Conservation (phyloP, 64 coral and sea anemone genomes). For the Montipora sp. region DNA sequence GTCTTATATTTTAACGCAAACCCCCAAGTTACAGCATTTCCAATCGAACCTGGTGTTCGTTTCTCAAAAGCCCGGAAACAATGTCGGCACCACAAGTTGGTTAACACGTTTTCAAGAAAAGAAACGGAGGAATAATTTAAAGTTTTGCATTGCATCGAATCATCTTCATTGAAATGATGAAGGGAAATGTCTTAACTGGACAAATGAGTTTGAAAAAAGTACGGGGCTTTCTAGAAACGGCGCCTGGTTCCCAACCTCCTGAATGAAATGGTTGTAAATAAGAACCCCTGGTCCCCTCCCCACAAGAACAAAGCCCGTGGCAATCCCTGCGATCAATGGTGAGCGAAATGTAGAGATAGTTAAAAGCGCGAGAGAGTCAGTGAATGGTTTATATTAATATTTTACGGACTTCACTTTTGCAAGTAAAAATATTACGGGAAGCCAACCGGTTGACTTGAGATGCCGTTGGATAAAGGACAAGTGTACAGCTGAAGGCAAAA, state of each 20-base stretch:
- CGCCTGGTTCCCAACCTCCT: too few relatives aligned
- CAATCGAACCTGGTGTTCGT: background rate
- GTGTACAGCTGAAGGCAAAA: background rate
- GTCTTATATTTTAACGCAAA: background rate
- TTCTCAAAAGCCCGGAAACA: background rate
- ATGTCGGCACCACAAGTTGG: too few relatives aligned
- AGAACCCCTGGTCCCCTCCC: background rate
- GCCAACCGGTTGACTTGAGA: background rate
- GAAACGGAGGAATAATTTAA: too few relatives aligned
- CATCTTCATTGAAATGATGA: too few relatives aligned
- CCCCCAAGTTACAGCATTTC: background rate
- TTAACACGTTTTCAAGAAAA: too few relatives aligned
- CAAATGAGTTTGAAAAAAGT: background rate
- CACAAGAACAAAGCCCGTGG: background rate
- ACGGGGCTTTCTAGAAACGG: too few relatives aligned
- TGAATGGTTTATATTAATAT: slow-evolving; percentile 24
- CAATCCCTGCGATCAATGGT: background rate
- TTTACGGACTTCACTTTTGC: slow-evolving; percentile 9
- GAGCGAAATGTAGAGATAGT: background rate
- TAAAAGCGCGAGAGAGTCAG: background rate
- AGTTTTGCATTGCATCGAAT: too few relatives aligned
- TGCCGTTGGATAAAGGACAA: background rate
- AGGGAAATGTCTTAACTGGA: too few relatives aligned
- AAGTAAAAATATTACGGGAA: background rate
- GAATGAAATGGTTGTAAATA: background rate